These are phyloP conservation scores for Acrossocheilus fasciatus DNA, from an alignment of 2,797 vertebrate species.

Conservation along the genomic window DNA sequence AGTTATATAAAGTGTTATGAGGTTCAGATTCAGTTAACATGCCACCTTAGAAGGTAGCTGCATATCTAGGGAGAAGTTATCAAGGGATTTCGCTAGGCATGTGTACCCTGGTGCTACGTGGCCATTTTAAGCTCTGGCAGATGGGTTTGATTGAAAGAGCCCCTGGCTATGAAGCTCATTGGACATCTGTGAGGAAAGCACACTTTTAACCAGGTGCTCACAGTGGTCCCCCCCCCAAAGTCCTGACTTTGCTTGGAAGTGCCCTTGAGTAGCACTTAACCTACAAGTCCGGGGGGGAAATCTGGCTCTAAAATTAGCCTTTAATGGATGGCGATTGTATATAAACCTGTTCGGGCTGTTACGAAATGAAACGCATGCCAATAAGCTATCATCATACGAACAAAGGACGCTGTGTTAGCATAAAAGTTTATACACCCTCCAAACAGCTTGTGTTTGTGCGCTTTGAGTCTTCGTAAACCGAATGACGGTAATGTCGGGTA, in stretches of 20 bases:
- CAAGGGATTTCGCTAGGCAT: not conserved
- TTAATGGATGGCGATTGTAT: constrained; percentile 32
- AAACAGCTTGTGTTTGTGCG: constrained; percentile 37
- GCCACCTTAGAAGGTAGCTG: not conserved
- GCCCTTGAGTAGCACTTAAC: constrained; percentile 53
- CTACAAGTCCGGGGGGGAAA: constrained; percentile 20
- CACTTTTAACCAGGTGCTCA: constrained; percentile 45
- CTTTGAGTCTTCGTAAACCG: constrained; percentile 11
- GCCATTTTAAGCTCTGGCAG: constrained; percentile 44
- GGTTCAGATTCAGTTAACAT: not conserved
- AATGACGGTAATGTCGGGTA: constrained; percentile 27
- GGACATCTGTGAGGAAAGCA: constrained; percentile 48
- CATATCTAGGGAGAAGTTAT: not conserved
- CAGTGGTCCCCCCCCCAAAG: not conserved
- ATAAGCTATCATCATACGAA: constrained; percentile 11
- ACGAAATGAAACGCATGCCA: not conserved
- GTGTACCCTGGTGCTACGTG: constrained; percentile 50
- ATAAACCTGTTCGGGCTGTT: not conserved
- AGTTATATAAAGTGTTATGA: not conserved
- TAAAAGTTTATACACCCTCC: constrained; percentile 30
- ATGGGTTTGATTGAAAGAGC: constrained; percentile 52
- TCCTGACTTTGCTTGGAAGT: constrained; percentile 50
- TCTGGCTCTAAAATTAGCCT: constrained; percentile 44
- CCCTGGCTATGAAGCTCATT: constrained; percentile 42
- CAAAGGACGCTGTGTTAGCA: constrained; percentile 12